phyloP scores from a whole-genome alignment of 2,888 invertebrate genomes.

The Ceraclea dissimilis region DNA sequence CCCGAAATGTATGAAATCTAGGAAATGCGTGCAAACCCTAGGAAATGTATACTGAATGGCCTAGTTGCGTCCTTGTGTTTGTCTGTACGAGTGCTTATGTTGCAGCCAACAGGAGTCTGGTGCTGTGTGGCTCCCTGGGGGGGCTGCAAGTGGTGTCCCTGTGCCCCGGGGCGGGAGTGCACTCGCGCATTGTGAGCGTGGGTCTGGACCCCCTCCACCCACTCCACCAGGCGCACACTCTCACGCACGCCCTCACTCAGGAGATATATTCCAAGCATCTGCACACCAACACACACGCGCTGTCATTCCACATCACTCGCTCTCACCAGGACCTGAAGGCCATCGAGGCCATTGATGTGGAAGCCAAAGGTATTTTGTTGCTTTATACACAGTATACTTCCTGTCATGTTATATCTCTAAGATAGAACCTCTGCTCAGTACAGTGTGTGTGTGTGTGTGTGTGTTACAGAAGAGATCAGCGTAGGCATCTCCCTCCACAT shows the following conservation, averaged over 20 bases:
- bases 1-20: too few species aligned
- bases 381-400: too few species aligned
- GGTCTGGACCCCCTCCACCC: constrained; percentile 58
- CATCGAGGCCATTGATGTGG: constrained; percentile 29
- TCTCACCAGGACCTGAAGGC: constrained; percentile 30
- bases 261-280: not conserved
- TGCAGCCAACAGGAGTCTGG: constrained; percentile 46
- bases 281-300: constrained; percentile 29
- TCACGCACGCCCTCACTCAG: constrained; percentile 30
- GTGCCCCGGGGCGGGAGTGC: constrained; percentile 73
- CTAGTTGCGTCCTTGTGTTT: too few species aligned
- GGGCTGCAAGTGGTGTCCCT: constrained; percentile 87
- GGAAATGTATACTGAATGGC: too few species aligned
- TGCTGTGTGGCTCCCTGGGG: constrained; percentile 80
- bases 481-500: constrained; percentile 50
- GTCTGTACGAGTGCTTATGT: too few species aligned
- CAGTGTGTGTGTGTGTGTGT: too few species aligned
- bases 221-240: constrained; percentile 30
- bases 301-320: constrained; percentile 36
- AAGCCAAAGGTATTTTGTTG: constrained; percentile 13
- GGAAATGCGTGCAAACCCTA: too few species aligned
- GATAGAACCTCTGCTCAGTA: too few species aligned
- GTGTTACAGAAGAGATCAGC: constrained; percentile 32
- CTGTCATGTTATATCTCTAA: too few species aligned
- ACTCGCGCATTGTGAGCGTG: constrained; percentile 78